Evolutionary conservation across 2,797 vertebrate genomes (phyloP), one percentile per base, ranked within the genome.

Genomic region (Semotilus atromaculatus): DNA sequence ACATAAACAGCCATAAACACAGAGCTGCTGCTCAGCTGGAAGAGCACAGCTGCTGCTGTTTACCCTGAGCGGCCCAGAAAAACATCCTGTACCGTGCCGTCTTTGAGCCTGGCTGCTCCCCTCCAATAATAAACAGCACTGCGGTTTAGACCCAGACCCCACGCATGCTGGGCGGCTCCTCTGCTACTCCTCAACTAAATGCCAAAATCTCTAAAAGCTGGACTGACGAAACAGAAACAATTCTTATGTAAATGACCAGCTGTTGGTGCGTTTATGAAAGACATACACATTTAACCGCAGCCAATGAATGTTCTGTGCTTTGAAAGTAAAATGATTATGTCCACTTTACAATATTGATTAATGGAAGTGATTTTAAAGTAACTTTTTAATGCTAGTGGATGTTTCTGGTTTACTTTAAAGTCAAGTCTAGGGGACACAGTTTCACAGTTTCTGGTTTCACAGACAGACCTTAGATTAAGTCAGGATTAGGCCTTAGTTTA

Each of bases 21-120:
- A 92, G 93, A 91, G 92, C 93, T 94, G 91, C 93, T 71, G 80
- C 88, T 90, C 93, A 94, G 94, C 93, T 95, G 94, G 93, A 93
- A 94, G 94, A 93, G 94, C 94, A 94, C 95, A 96, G 95, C 95
- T 96, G 95, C 94, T 94, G 93, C 94, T 96, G 95, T 96, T 96
- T 96, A 96, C 94, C 92, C 94, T 94, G 91, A 91, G 88, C 92
- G 88, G 93, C 94, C 94, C 94, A 95, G 94, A 94, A 95, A 96
- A 96, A 96, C 95, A 96, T 96, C 95, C 95, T 95, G 95, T 95
- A 92, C 94, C 91, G 91, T 93, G 93, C 93, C 93, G 90, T 89
- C 93, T 93, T 93, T 91, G 92, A 94, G 94, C 94, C 58, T 36
- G 87, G 73, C 87, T 93, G 91, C 94, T 94, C 92, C 93, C 92